Base-by-base conservation (phyloP, 2,797 vertebrate species). In the Poecilia gillii region DNA sequence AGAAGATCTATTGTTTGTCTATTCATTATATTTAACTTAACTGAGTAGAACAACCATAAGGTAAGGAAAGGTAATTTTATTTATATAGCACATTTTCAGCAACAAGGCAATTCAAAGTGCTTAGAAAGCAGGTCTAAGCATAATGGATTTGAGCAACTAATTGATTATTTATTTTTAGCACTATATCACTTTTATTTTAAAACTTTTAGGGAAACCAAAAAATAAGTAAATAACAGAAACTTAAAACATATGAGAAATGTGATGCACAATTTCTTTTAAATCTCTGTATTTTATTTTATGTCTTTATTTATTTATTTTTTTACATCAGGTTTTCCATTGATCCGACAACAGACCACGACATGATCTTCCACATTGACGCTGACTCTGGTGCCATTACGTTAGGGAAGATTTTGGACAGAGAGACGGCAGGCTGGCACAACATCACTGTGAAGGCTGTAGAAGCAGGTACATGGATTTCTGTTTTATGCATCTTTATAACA, bases 401-500 rank as follows among this genome's bases (percentile, higher is more conserved):
- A 49, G 97, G 96, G 85, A 97, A 99, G 91, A 92, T 95, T 73
- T 91, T 99, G 95, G 99, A 99, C 92, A 90, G 99, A 4, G 99
- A 99, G 93, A 98, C 97, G 0, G 97, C 98, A 0, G 98, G 97
- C 80, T 99, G 99, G 98, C 97, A 99, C 96, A 99, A 99, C 89
- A 97, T 99, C 95, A 98, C 97, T 0, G 96, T 99, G 89, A 96
- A 96, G 88, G 98, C 98, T 0, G 97, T 97, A 87, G 98, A 99
- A 96, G 97, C 97, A 92, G 98, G 99, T 99, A 95, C 25, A 11
- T 55, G 13, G 36, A 7, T 62, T 45, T 59, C 41, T 57, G 14
- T 14, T 75, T 18, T 45, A 28, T 20, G n/a, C 7, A 13, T 25
- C 23, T 45, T 28, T 43, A 31, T 20, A 41, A 9, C 33, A 47